Base-by-base conservation (phyloP, 2,113 vertebrate species). In the Leucopsar rothschildi region DNA sequence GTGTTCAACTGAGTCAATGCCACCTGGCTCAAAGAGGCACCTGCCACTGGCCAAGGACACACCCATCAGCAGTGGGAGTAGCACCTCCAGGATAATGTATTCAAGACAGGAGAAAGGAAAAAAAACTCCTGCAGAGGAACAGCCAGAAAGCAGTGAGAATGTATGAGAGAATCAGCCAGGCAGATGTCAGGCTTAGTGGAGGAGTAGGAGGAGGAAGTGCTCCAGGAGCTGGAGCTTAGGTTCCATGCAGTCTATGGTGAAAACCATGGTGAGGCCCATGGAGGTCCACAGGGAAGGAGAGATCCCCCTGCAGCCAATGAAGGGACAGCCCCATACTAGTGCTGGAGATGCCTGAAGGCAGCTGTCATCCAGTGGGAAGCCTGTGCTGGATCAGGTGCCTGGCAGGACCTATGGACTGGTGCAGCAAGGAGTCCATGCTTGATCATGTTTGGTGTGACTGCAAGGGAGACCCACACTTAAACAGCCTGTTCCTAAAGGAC, bases 1-100 rank as follows among this genome's bases (percentile, higher is more conserved):
- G 5, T 20, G 22, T 53, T 59, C 1, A 11, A 7, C 8, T 16
- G 15, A 35, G 13, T 47, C 53, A 28, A 12, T 22, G 28, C 7
- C 70, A 77, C 28, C 15, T 8, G 4, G 5, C 12, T 33, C 11
- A 11, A 35, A n/a, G 21, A 24, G 3, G 9, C 15, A 56, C 27
- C 10, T 0, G 0, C 16, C 4, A 3, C 33, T 56, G 42, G 17
- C 15, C 7, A n/a, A 39, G 31, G 53, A 40, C 2, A 28, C 25
- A 37, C 4, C 10, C 15, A 20, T 39, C 20, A 52, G 33, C 15
- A 12, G 17, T 3, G 2, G 23, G 13, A 20, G 17, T 25, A 66
- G 6, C 8, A 7, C 10, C 31, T 49, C 35, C 5, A 7, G 23
- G 22, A 15, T 21, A 73, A 40, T 4, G 4, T 17, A 20, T 27